Evolutionary conservation across 2,113 vertebrate genomes (phyloP).

Genomic region (Tichodroma muraria): DNA sequence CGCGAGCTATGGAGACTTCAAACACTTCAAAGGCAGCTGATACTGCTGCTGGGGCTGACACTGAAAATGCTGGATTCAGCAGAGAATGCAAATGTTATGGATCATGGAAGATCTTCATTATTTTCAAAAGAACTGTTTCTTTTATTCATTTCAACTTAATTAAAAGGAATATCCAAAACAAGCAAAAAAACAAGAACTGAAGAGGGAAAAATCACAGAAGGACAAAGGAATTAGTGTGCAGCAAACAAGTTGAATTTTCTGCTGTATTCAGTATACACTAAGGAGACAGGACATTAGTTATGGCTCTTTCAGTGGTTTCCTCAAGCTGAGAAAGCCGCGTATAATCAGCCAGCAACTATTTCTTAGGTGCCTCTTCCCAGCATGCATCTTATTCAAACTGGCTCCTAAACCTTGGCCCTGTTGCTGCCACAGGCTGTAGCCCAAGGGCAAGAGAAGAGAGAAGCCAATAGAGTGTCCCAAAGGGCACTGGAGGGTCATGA

Average conservation of each 20-base stretch:
- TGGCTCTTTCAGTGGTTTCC: background rate
- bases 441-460: background rate
- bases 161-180: background rate
- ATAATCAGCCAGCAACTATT: background rate
- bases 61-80: constrained; percentile 58
- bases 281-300: background rate
- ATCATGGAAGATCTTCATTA: constrained; percentile 5
- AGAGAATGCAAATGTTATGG: constrained; percentile 43
- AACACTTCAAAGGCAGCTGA: constrained; percentile 68
- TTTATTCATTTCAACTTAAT: background rate
- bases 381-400: background rate
- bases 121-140: background rate
- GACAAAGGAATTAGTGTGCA: background rate
- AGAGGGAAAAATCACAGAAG: background rate
- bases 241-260: background rate
- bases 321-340: background rate
- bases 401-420: background rate
- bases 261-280: background rate
- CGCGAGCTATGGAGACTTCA: constrained; percentile 63
- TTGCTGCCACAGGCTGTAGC: background rate
- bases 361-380: background rate
- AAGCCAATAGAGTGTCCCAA: background rate
- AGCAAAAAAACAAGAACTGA: background rate
- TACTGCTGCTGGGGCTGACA: constrained; percentile 32
- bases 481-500: accelerated